Evolutionary conservation across 2,113 vertebrate species (phyloP).

Genomic region (Serranochromis macrocephalus): DNA sequence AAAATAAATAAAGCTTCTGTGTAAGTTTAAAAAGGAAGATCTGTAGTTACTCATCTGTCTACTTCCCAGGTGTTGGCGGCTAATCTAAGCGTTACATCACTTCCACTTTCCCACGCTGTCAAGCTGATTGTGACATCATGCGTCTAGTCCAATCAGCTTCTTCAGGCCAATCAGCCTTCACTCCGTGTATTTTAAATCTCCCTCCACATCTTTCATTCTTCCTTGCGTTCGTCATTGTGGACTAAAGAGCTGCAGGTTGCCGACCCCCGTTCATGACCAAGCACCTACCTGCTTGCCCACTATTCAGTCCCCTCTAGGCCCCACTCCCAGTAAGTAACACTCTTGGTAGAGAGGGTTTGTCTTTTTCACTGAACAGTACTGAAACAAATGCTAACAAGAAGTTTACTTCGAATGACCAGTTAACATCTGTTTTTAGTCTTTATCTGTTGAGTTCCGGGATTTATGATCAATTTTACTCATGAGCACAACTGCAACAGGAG

Average conservation of each 20-base stretch:
- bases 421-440: background rate
- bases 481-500: background rate
- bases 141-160: background rate
- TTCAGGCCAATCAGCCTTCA: background rate
- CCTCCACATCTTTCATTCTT: background rate
- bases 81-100: background rate
- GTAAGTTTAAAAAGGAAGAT: background rate
- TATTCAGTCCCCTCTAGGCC: background rate
- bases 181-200: background rate
- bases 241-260: background rate
- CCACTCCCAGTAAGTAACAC: background rate
- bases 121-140: background rate
- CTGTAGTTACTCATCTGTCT: background rate
- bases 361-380: background rate
- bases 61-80: background rate
- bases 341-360: background rate
- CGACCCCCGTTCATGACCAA: background rate
- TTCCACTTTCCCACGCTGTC: background rate
- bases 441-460: background rate
- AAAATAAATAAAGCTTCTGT: background rate
- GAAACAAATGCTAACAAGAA: background rate
- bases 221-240: background rate
- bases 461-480: background rate
- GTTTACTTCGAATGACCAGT: background rate
- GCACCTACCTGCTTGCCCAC: background rate